phyloP scores from a whole-genome alignment of 2,888 invertebrate species.

The Meta bourneti region DNA sequence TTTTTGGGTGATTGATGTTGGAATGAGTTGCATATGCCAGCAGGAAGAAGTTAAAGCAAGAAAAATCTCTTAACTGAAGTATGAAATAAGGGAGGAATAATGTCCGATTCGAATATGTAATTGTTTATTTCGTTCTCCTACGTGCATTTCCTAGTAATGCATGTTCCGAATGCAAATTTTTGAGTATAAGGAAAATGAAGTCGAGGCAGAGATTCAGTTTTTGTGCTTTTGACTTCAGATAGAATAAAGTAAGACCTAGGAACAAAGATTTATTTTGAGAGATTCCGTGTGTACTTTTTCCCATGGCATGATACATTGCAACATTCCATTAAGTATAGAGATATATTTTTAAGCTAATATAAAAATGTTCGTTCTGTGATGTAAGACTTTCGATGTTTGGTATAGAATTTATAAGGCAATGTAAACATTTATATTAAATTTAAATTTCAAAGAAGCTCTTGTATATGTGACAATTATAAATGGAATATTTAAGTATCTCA shows the following conservation, averaged over 20 bases:
- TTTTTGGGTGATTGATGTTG: slow-evolving; percentile 59
- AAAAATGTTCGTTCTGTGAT: too few species aligned
- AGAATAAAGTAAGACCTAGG: background rate
- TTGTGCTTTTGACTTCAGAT: background rate
- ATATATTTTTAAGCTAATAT: background rate
- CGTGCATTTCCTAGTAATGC: background rate
- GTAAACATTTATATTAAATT: too few species aligned
- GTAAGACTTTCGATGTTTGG: too few species aligned
- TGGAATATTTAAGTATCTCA: too few species aligned
- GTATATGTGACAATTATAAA: too few species aligned
- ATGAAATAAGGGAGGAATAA: slow-evolving; percentile 39
- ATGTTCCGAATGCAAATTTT: background rate
- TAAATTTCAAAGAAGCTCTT: too few species aligned
- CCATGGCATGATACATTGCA: background rate
- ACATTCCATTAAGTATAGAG: background rate
- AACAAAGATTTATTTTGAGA: background rate
- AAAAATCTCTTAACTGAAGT: slow-evolving; percentile 51
- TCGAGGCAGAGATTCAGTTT: background rate
- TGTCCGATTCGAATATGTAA: slow-evolving; percentile 17
- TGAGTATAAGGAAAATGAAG: background rate
- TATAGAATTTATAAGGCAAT: too few species aligned
- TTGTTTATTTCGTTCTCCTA: slow-evolving; percentile 49
- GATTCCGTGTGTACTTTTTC: background rate
- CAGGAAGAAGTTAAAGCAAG: slow-evolving; percentile 15
- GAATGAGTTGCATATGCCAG: slow-evolving; percentile 45